Evolutionary conservation across 2,888 invertebrate genomes (phyloP).

Genomic region (Drosophila antonietae): DNA sequence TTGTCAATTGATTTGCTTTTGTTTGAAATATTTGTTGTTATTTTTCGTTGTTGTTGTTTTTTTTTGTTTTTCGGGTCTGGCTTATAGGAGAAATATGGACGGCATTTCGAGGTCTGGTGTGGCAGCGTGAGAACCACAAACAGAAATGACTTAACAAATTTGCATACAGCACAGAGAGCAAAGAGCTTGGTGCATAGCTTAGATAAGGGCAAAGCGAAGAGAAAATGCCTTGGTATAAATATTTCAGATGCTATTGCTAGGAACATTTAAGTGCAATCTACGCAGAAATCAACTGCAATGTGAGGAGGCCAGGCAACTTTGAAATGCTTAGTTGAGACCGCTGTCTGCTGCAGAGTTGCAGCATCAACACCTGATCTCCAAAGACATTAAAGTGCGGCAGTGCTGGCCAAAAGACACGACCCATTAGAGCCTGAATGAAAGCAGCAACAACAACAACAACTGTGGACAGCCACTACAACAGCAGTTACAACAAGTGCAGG

Average conservation of each 20-base stretch:
- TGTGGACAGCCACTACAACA: background rate
- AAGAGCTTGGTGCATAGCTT: slow-evolving; percentile 56
- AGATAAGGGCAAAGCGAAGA: slow-evolving; percentile 74
- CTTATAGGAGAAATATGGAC: slow-evolving; percentile 51
- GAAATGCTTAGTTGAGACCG: slow-evolving; percentile 49
- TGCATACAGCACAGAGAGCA: slow-evolving; percentile 54
- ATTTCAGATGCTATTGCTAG: slow-evolving; percentile 71
- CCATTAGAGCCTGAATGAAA: slow-evolving; percentile 62
- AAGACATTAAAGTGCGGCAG: slow-evolving; percentile 75
- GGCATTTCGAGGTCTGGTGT: slow-evolving; percentile 32
- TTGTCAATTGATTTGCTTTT: slow-evolving; percentile 69
- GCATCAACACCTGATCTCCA: slow-evolving; percentile 84
- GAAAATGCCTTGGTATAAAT: slow-evolving; percentile 71
- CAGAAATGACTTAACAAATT: slow-evolving; percentile 79
- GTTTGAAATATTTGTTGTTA: slow-evolving; percentile 25
- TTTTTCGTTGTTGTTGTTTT: background rate
- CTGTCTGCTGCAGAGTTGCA: slow-evolving; percentile 61
- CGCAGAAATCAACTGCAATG: slow-evolving; percentile 70
- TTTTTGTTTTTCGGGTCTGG: background rate
- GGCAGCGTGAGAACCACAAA: slow-evolving; percentile 80
- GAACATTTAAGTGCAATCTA: slow-evolving; percentile 74
- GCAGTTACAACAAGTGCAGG: slow-evolving; percentile 62
- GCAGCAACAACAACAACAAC: slow-evolving; percentile 20
- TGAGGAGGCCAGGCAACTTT: slow-evolving; percentile 39
- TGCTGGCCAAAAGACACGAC: slow-evolving; percentile 60